These are phyloP conservation scores for Agriopis aurantiaria DNA, from an alignment of 2,888 invertebrate genomes.

Conservation along the genomic window DNA sequence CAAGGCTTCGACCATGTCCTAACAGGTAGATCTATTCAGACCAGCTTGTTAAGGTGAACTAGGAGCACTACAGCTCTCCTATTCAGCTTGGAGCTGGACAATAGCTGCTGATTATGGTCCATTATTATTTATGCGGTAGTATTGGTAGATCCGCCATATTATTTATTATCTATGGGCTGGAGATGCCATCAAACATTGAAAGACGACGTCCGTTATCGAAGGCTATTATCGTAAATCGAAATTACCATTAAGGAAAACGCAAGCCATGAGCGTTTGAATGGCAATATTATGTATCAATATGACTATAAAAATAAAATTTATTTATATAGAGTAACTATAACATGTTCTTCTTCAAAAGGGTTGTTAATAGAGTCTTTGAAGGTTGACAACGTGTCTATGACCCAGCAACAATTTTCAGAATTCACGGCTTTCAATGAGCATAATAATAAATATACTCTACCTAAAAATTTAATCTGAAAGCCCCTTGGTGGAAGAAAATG, in stretches of 20 bases:
- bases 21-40: too few species aligned
- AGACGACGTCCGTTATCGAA: slow-evolving; percentile 55
- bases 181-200: slow-evolving; percentile 48
- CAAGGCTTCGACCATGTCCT: not conserved
- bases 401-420: too few species aligned
- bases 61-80: not conserved
- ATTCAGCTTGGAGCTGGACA: slow-evolving; percentile 1
- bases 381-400: too few species aligned
- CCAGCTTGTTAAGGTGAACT: not conserved
- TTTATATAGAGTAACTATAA: too few species aligned
- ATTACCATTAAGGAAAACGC: slow-evolving; percentile 56
- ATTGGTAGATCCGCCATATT: slow-evolving; percentile 26
- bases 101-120: slow-evolving; percentile 4
- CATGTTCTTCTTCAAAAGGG: not conserved
- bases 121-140: slow-evolving; percentile 14
- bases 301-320: not conserved
- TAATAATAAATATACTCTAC: too few species aligned
- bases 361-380: not conserved
- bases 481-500: too few species aligned
- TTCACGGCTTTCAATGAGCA: too few species aligned
- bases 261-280: slow-evolving; percentile 48
- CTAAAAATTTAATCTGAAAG: too few species aligned
- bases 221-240: slow-evolving; percentile 70
- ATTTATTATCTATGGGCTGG: slow-evolving; percentile 49
- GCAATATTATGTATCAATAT: not conserved